Percentiles rank a stretch among this genome's conserved stretches.
Conservation (phyloP, 2,888 invertebrate species). For the Omphaloscelis lunosa region DNA sequence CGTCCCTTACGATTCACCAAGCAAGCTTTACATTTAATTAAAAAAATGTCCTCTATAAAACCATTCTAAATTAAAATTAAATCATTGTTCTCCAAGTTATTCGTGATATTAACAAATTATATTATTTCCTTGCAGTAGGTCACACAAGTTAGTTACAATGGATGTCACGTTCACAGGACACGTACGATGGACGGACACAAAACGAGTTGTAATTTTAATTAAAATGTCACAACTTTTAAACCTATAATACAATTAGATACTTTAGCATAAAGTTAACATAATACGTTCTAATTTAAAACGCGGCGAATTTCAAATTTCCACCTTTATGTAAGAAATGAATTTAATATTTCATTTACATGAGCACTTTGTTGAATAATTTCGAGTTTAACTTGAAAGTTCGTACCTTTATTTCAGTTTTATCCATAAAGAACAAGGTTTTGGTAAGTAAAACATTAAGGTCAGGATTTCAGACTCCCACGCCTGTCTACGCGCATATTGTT, state of each 20-base stretch:
- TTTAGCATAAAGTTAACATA: slow-evolving; percentile 66
- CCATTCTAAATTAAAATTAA: slow-evolving; percentile 25
- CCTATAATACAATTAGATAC: slow-evolving; percentile 74
- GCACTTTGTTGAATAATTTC: slow-evolving; percentile 55
- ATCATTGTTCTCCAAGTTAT: slow-evolving; percentile 25
- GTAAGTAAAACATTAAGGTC: slow-evolving; percentile 53
- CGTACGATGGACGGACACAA: slow-evolving; percentile 79
- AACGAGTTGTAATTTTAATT: slow-evolving; percentile 87
- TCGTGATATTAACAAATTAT: slow-evolving; percentile 68
- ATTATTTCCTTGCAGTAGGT: slow-evolving; percentile 67
- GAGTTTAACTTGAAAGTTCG: slow-evolving; percentile 52
- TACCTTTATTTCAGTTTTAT: slow-evolving; percentile 45
- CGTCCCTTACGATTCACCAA: not conserved
- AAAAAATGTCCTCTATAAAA: not conserved
- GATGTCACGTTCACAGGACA: slow-evolving; percentile 82
- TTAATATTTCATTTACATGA: slow-evolving; percentile 57
- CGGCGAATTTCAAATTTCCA: slow-evolving; percentile 49
- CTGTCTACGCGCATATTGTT: slow-evolving; percentile 33
- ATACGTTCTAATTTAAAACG: slow-evolving; percentile 59
- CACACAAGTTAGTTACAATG: slow-evolving; percentile 79
- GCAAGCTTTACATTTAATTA: not conserved
- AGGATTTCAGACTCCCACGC: slow-evolving; percentile 47
- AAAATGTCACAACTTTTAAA: slow-evolving; percentile 86
- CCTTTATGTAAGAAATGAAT: slow-evolving; percentile 56
- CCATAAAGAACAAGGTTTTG: slow-evolving; percentile 48